Percentiles rank a stretch among this genome's conserved stretches.
These are phyloP conservation scores for Itoplectis maculator DNA, from an alignment of 2,888 invertebrate species.

Conservation along the genomic window DNA sequence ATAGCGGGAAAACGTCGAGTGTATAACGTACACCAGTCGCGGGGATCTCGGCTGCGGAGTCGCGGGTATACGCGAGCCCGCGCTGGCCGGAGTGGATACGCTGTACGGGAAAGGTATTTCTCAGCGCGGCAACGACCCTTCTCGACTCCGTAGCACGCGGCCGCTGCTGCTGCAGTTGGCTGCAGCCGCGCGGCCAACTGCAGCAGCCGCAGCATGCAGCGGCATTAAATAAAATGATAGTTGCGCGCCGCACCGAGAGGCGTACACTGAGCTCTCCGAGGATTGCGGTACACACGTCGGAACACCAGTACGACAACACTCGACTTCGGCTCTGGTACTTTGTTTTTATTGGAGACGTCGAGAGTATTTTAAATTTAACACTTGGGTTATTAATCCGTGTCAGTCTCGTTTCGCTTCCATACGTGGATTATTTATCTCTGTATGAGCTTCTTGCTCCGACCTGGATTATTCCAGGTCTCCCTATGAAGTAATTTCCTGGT, in stretches of 20 bases:
- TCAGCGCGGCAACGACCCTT: constrained; percentile 60
- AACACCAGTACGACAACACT: neutral
- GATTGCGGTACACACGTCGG: neutral
- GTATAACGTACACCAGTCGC: constrained; percentile 1
- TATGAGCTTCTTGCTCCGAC: no score
- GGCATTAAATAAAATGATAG: constrained; percentile 67
- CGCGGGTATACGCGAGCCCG: neutral
- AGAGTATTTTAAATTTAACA: no score
- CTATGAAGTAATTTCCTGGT: no score
- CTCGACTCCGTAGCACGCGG: constrained; percentile 33
- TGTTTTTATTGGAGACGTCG: no score
- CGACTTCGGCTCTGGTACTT: neutral
- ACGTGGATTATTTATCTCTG: no score
- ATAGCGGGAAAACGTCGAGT: constrained; percentile 36
- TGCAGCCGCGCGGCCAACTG: no score
- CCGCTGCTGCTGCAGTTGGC: no score
- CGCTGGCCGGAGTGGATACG: constrained; percentile 41
- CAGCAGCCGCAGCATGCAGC: constrained; percentile 46
- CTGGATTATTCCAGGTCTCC: no score
- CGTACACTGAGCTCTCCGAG: neutral
- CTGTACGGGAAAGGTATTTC: constrained; percentile 62
- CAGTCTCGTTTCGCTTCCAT: no score
- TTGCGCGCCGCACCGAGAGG: constrained; percentile 28
- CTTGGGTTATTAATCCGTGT: no score
- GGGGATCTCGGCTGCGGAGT: no score